phyloP scores from a whole-genome alignment of 2,113 vertebrate genomes.

The Tychaedon coryphoeus region DNA sequence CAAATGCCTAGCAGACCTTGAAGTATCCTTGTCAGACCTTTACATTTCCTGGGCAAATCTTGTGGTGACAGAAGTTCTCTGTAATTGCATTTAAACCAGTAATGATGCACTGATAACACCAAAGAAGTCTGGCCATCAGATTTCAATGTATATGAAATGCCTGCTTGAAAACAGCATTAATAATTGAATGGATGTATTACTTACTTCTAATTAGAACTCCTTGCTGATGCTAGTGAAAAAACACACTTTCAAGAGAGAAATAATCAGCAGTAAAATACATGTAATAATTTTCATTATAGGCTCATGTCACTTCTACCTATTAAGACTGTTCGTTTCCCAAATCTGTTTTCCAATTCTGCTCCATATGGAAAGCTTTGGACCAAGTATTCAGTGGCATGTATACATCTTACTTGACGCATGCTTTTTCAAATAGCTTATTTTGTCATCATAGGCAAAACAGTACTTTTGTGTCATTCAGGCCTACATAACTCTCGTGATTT shows the following conservation, averaged over 20 bases:
- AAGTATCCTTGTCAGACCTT: constrained; percentile 20
- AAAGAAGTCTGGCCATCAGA: not conserved
- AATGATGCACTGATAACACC: not conserved
- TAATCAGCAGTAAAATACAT: not conserved
- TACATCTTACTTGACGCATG: not conserved
- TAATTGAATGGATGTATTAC: not conserved
- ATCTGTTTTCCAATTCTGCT: not conserved
- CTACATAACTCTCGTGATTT: not conserved
- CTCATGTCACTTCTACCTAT: not conserved
- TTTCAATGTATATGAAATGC: not conserved
- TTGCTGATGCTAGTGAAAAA: constrained; percentile 14
- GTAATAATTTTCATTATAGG: not conserved
- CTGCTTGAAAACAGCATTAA: not conserved
- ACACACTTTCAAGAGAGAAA: not conserved
- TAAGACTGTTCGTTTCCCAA: not conserved
- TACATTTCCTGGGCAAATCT: not conserved
- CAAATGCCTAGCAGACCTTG: constrained; percentile 33
- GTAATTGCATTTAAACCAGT: not conserved
- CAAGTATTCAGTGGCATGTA: not conserved
- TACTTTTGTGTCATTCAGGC: not conserved
- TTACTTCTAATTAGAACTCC: not conserved
- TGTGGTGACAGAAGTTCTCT: not conserved
- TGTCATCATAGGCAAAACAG: not conserved
- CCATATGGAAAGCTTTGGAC: not conserved
- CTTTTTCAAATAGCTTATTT: not conserved